These are phyloP conservation scores for Nomada goodeniana DNA, from an alignment of 2,888 invertebrate species.

Conservation along the genomic window DNA sequence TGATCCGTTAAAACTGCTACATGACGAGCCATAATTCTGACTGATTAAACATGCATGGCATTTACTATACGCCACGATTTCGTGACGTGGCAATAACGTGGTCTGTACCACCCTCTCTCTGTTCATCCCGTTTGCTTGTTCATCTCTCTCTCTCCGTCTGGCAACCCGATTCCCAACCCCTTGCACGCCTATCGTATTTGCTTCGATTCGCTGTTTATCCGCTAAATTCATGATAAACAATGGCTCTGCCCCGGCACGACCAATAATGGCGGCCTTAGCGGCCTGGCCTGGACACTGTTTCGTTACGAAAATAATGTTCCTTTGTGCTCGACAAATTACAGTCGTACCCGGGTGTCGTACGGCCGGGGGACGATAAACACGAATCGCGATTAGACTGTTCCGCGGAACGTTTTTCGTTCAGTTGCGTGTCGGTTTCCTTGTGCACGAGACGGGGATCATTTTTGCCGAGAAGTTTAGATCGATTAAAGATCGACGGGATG, in stretches of 20 bases:
- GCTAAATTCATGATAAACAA: slow-evolving; percentile 79
- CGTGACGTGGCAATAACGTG: slow-evolving; percentile 73
- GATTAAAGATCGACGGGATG: no score
- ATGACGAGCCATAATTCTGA: slow-evolving; percentile 80
- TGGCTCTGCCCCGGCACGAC: slow-evolving; percentile 59
- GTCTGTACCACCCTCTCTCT: slow-evolving; percentile 23
- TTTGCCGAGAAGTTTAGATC: no score
- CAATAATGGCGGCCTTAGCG: slow-evolving; percentile 71
- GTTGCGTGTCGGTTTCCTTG: no score
- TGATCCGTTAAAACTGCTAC: slow-evolving; percentile 78
- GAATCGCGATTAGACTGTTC: no score
- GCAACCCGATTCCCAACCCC: slow-evolving; percentile 1
- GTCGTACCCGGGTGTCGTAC: background rate
- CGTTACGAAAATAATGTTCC: slow-evolving; percentile 55
- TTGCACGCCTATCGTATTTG: slow-evolving; percentile 57
- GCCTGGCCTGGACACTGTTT: slow-evolving; percentile 43
- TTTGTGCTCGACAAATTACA: background rate
- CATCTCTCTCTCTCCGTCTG: background rate
- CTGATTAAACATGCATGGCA: slow-evolving; percentile 81
- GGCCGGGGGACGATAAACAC: no score
- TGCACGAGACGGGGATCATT: no score
- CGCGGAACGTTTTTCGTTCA: no score
- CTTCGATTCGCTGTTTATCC: slow-evolving; percentile 78
- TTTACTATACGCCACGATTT: slow-evolving; percentile 76
- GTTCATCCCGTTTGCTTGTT: background rate